Conservation (phyloP, 2,113 vertebrate genomes). For the Ochotona curzoniae region DNA sequence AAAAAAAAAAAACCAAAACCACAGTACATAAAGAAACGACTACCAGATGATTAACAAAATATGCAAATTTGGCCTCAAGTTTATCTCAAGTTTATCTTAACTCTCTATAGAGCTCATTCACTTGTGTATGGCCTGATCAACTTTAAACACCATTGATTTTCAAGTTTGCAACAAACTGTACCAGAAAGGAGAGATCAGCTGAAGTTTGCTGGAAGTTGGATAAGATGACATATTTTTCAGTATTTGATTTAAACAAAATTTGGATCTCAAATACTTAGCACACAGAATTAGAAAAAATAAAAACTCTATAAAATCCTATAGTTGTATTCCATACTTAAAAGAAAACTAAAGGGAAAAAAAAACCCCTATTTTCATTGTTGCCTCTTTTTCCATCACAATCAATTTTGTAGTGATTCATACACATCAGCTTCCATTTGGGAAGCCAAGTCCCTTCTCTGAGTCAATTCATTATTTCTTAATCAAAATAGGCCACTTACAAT, state of each 20-base stretch:
- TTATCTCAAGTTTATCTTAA: background rate
- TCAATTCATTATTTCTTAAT: background rate
- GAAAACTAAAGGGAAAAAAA: background rate
- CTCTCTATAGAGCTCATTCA: background rate
- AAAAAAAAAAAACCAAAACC: too few species aligned
- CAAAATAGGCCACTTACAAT: background rate
- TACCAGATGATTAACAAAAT: background rate
- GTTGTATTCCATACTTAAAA: background rate
- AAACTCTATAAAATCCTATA: background rate
- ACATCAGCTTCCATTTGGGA: background rate
- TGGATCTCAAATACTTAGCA: background rate
- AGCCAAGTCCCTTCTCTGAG: background rate
- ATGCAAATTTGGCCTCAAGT: background rate
- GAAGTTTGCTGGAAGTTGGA: background rate
- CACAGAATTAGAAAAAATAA: background rate
- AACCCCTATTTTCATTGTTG: background rate
- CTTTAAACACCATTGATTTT: background rate
- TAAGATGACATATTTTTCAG: background rate
- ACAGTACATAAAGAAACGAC: background rate
- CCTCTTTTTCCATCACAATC: background rate
- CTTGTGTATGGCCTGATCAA: background rate
- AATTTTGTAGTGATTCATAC: background rate
- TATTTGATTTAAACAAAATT: background rate
- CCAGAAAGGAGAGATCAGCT: background rate
- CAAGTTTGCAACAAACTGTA: background rate